A percentile compares a stretch with the other conserved stretches of the same genome.
phyloP scores from a whole-genome alignment of 2,113 vertebrate genomes.

The Pluvialis apricaria region DNA sequence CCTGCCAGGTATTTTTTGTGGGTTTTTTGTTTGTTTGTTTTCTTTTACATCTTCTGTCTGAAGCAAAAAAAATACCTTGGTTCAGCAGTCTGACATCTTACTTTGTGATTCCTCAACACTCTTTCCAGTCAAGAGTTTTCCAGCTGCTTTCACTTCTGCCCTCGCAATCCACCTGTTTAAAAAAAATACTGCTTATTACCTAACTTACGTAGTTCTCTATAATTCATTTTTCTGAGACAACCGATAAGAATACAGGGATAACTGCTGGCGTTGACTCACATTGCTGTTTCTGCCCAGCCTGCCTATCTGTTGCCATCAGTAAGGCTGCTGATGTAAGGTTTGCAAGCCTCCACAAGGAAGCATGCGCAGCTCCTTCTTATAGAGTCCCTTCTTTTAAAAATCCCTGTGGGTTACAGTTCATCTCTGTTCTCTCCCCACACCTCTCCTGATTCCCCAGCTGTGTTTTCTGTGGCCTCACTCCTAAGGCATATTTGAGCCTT shows the following conservation, averaged over 20 bases:
- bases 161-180: background rate
- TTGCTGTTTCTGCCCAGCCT: background rate
- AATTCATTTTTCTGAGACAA: background rate
- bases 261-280: background rate
- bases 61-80: background rate
- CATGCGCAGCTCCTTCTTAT: background rate
- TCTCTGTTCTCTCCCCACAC: background rate
- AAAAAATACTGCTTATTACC: background rate
- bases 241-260: background rate
- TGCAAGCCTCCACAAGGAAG: background rate
- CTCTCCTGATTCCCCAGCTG: background rate
- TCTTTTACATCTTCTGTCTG: background rate
- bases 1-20: background rate
- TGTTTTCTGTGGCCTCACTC: background rate
- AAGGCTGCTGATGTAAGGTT: background rate
- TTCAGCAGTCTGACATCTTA: background rate
- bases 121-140: background rate
- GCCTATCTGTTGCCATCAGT: background rate
- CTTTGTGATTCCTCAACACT: background rate
- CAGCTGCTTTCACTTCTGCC: background rate
- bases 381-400: background rate
- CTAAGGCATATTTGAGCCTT: background rate
- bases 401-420: background rate
- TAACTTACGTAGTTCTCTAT: background rate
- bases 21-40: background rate